These are phyloP conservation scores for Dicrostonyx torquatus DNA, from an alignment of 2,797 vertebrate genomes.

Conservation along the genomic window DNA sequence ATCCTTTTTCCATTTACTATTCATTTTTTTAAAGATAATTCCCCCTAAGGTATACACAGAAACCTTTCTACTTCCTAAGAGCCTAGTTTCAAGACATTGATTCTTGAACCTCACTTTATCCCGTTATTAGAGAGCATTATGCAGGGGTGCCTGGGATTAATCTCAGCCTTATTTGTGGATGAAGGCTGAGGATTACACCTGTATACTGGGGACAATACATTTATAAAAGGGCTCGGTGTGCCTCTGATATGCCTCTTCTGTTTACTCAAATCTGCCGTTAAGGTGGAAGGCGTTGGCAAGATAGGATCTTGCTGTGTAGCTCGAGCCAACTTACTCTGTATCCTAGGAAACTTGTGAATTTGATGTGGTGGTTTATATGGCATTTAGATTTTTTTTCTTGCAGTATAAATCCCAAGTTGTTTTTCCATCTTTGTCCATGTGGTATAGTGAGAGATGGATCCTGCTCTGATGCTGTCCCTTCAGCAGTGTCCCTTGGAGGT, in stretches of 20 bases:
- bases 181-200: not conserved
- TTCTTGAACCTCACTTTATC: not conserved
- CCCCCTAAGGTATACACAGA: not conserved
- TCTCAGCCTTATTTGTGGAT: not conserved
- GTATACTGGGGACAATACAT: rapidly evolving
- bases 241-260: not conserved
- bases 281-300: not conserved
- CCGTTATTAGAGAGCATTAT: not conserved
- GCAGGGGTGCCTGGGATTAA: not conserved
- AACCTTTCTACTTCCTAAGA: not conserved
- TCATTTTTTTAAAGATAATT: constrained; percentile 27
- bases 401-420: not conserved
- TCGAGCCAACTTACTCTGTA: not conserved
- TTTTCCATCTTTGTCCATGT: not conserved
- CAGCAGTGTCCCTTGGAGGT: not conserved
- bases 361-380: not conserved
- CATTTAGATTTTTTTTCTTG: not conserved
- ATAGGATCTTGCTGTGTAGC: not conserved
- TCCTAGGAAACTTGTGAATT: not conserved
- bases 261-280: not conserved
- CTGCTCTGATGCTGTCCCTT: not conserved
- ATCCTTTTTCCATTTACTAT: constrained; percentile 5
- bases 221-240: not conserved
- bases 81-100: not conserved
- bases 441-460: not conserved